Percentiles rank a stretch among this genome's conserved stretches.
Conservation (phyloP, 2,797 vertebrate species). For the Prionace glauca region DNA sequence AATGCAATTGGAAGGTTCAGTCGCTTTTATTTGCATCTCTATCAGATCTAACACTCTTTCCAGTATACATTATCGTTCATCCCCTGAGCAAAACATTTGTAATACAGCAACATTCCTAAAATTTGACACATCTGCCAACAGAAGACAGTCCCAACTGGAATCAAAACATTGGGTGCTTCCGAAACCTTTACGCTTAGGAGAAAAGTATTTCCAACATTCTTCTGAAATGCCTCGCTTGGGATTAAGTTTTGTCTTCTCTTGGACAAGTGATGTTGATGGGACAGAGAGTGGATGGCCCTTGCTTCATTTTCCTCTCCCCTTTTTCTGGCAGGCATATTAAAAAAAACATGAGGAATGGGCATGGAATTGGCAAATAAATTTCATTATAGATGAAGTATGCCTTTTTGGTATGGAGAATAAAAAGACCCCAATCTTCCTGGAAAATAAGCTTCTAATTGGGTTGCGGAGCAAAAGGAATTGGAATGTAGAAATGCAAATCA, state of each 20-base stretch:
- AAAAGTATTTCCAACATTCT: not conserved
- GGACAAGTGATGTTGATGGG: not conserved
- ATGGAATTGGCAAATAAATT: not conserved
- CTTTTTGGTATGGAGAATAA: not conserved
- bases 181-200: not conserved
- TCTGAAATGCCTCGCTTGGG: not conserved
- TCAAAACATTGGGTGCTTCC: not conserved
- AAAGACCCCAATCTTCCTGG: not conserved
- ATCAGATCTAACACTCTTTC: not conserved
- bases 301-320: not conserved
- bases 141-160: not conserved
- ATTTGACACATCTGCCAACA: not conserved
- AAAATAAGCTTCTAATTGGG: not conserved
- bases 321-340: not conserved
- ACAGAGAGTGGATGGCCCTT: not conserved
- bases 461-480: not conserved
- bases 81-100: not conserved
- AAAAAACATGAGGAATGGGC: not conserved
- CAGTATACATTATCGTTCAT: not conserved
- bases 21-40: not conserved
- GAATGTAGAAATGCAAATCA: not conserved
- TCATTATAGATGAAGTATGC: not conserved
- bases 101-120: not conserved
- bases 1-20: not conserved
- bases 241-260: not conserved